phyloP scores from a whole-genome alignment of 2,797 vertebrate species.

The Apodemus agrarius region DNA sequence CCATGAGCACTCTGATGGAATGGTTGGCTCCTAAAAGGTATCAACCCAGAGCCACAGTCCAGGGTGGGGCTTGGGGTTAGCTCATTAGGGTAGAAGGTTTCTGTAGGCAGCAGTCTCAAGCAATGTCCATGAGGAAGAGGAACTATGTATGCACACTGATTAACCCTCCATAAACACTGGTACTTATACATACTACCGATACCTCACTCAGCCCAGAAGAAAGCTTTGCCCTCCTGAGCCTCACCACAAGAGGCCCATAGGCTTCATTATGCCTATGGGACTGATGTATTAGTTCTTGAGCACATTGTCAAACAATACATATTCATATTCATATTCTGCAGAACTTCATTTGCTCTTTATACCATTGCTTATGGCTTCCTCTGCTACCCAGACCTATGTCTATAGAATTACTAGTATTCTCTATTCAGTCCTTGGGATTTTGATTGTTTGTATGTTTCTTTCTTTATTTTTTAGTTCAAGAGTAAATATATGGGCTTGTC shows the following conservation, averaged over 20 bases:
- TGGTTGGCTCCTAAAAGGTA: not conserved
- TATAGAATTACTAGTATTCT: not conserved
- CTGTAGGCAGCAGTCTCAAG: not conserved
- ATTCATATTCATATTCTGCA: too few relatives aligned
- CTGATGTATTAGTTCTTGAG: not conserved
- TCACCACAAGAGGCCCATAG: not conserved
- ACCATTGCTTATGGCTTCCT: not conserved
- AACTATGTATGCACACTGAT: not conserved
- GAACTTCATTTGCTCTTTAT: not conserved
- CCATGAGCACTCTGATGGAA: not conserved
- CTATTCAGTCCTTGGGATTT: not conserved
- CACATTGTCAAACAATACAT: not conserved
- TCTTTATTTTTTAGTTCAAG: not conserved
- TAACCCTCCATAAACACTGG: not conserved
- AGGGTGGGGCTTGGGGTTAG: not conserved
- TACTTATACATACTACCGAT: not conserved
- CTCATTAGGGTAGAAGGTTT: not conserved
- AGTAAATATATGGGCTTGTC: not conserved
- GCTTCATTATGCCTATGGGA: not conserved
- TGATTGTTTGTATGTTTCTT: not conserved
- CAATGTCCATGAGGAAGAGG: not conserved
- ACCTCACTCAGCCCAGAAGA: not conserved
- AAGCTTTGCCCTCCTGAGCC: not conserved
- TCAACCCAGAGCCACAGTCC: not conserved
- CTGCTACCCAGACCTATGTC: not conserved